Percentiles rank a stretch among this genome's conserved stretches.
These are phyloP conservation scores for Miichthys miiuy DNA, from an alignment of 2,797 vertebrate species.

Conservation along the genomic window DNA sequence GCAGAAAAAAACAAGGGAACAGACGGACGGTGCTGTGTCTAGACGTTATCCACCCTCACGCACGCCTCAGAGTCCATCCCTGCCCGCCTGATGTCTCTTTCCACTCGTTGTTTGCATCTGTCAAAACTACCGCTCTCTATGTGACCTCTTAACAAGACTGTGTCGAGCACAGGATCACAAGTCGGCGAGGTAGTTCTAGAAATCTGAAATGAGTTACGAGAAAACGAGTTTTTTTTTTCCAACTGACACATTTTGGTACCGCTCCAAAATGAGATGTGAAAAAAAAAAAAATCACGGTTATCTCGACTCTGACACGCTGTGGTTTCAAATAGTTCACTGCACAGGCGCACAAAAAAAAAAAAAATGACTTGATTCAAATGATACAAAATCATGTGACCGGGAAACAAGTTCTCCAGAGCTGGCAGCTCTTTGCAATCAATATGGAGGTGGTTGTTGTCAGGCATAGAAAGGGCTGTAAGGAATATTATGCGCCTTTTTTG, in stretches of 20 bases:
- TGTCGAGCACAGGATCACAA: conserved; percentile 43
- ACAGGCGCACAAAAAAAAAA: conserved; percentile 22
- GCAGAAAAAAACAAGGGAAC: conserved; percentile 13
- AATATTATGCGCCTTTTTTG: conserved; percentile 56
- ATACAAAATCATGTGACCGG: neutral
- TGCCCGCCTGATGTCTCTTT: conserved; percentile 43
- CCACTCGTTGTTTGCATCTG: conserved; percentile 37
- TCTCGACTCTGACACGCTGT: conserved; percentile 1
- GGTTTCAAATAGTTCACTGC: conserved; percentile 7
- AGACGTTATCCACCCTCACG: conserved; percentile 35
- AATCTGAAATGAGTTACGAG: conserved; percentile 31
- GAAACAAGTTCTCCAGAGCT: conserved; percentile 11
- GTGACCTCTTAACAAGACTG: conserved; percentile 51
- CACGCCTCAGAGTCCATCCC: conserved; percentile 12
- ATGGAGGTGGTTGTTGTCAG: conserved; percentile 37
- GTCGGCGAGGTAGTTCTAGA: conserved; percentile 13
- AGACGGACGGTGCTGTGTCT: conserved; percentile 18
- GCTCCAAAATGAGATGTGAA: too few relatives aligned
- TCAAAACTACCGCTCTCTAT: conserved; percentile 37
- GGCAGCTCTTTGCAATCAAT: conserved; percentile 18
- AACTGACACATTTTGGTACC: conserved; percentile 18
- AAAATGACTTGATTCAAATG: conserved; percentile 23
- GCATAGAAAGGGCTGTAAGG: conserved; percentile 21
- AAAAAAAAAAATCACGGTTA: conserved; percentile 12
- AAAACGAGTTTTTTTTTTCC: conserved; percentile 40